Evolutionary conservation across 1,140 invertebrate species (phyloP).

Genomic region (Gryllus bimaculatus): DNA sequence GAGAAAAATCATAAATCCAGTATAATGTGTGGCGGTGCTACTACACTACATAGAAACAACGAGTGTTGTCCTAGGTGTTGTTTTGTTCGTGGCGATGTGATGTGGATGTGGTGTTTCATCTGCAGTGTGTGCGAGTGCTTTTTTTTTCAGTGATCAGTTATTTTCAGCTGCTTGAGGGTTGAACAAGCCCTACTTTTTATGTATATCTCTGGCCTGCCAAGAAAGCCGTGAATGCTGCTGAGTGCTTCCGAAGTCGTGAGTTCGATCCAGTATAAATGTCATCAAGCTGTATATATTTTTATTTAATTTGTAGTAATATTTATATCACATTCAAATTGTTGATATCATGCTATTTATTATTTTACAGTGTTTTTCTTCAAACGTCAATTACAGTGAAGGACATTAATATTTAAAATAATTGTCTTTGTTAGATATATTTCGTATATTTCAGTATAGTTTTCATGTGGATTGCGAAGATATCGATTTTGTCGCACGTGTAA

Average conservation of each 20-base stretch:
- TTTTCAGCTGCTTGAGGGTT: not conserved
- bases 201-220: not conserved
- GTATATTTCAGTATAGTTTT: too few species aligned
- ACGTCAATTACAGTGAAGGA: too few species aligned
- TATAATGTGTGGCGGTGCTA: not conserved
- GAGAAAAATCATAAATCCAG: not conserved
- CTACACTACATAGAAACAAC: not conserved
- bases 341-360: too few species aligned
- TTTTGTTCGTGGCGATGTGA: conserved; percentile 17
- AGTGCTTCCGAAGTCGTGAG: not conserved
- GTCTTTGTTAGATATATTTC: too few species aligned
- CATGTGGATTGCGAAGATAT: too few species aligned
- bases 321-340: too few species aligned
- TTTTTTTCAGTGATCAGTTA: not conserved
- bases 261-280: not conserved
- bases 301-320: too few species aligned
- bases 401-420: too few species aligned
- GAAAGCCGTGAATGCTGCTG: not conserved
- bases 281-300: not conserved
- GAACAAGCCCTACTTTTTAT: not conserved
- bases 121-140: not conserved
- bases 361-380: too few species aligned
- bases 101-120: conserved; percentile 17
- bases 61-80: conserved; percentile 17
- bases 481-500: too few species aligned